A percentile compares a stretch with the other conserved stretches of the same genome.
Conservation (phyloP, 2,113 vertebrate genomes). For the Zingel zingel region DNA sequence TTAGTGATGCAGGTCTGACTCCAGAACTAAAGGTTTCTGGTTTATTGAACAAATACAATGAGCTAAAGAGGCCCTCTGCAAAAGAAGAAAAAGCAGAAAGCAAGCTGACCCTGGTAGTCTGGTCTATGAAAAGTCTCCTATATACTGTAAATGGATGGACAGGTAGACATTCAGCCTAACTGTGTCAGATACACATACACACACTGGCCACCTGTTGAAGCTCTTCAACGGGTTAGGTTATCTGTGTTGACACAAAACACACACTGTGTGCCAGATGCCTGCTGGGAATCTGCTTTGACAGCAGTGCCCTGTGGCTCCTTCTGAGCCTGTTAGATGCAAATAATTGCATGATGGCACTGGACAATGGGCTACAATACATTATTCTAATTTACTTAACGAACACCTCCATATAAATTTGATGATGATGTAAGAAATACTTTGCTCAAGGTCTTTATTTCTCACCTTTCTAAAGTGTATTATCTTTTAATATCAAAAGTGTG, state of each 20-base stretch:
- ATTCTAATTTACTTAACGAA: background rate
- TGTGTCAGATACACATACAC: background rate
- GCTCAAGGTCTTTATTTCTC: background rate
- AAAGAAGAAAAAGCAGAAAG: background rate
- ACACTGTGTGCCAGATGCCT: constrained; percentile 9
- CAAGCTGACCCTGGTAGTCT: background rate
- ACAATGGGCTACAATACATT: background rate
- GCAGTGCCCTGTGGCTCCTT: constrained; percentile 7
- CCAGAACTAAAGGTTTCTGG: constrained; percentile 52
- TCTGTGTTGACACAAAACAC: constrained; percentile 47
- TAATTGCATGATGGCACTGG: background rate
- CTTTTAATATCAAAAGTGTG: background rate
- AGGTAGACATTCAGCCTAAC: background rate
- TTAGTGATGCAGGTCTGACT: constrained; percentile 60
- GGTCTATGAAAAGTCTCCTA: background rate
- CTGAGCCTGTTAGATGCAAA: background rate
- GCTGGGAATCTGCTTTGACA: constrained; percentile 28
- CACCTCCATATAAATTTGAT: background rate
- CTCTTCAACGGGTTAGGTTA: too few relatives aligned
- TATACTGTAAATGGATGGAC: background rate
- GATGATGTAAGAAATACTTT: background rate
- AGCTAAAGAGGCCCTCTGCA: constrained; percentile 39
- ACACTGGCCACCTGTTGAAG: background rate
- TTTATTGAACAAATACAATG: constrained; percentile 72
- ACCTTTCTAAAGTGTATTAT: background rate